Percentiles rank a stretch among this genome's conserved stretches.
Conservation (phyloP, 2,797 vertebrate genomes). For the Champsocephalus gunnari region DNA sequence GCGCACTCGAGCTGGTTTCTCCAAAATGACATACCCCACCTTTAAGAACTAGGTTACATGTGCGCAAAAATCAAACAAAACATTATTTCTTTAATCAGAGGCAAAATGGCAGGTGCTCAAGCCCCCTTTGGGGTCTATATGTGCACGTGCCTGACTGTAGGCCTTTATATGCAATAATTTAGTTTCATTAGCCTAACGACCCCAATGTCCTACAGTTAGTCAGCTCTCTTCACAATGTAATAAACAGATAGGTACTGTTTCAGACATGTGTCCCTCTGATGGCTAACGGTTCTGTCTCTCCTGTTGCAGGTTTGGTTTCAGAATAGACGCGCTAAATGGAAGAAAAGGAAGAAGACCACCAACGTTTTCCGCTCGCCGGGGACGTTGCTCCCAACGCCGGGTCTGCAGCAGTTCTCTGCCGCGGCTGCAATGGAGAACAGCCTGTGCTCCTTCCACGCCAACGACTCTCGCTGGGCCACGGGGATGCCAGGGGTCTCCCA, state of each 20-base stretch:
- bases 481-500: slow-evolving; percentile 96
- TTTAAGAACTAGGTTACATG: no score
- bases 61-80: no score
- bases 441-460: slow-evolving; percentile 97
- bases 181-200: background rate
- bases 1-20: no score
- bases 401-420: slow-evolving; percentile 93
- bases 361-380: slow-evolving; percentile 96
- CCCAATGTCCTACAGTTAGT: background rate
- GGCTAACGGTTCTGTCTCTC: slow-evolving; percentile 20
- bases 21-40: no score
- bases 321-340: slow-evolving; percentile 97
- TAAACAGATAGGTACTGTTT: background rate
- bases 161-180: background rate
- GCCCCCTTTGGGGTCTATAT: no score
- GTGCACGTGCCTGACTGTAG: no score
- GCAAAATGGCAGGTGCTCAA: no score
- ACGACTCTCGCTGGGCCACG: slow-evolving; percentile 96
- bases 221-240: no score
- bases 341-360: slow-evolving; percentile 99
- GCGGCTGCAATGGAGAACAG: slow-evolving; percentile 97
- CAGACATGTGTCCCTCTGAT: background rate
- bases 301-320: slow-evolving; percentile 95
- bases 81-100: no score
- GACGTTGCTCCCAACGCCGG: slow-evolving; percentile 93